Base-by-base conservation (phyloP, 1,140 invertebrate genomes). In the Myzus persicae region DNA sequence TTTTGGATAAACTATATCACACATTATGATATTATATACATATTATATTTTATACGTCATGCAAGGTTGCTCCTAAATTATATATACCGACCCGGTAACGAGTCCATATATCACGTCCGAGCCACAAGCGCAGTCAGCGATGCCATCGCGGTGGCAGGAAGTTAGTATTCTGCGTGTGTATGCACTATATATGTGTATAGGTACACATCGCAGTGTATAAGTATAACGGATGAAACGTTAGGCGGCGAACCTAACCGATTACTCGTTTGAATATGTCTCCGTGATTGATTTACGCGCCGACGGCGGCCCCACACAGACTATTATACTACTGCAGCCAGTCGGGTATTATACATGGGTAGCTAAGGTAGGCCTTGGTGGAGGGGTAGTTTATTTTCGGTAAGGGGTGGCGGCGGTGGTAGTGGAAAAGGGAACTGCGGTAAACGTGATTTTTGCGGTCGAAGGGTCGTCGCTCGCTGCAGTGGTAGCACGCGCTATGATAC, bases 261-360 rank as follows among this genome's bases (percentile, higher is more conserved):
- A 54, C 87, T 26, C 46, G 87, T 89, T 54, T 54, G 46, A 89
- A 89, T 89, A 40, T 89, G 48, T 54, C 46, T 3, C 20, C 22
- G 46, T 54, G 87, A 89, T 89, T 89, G 87, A 89, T 89, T 89
- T 89, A 54, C 87, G 87, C 46, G 46, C 48, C 36, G 48, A 54
- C 46, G 82, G 82, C 31, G 82, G 9, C 38, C 22, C 22, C 22
- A 24, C 20, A 38, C 76, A 51, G 18, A 81, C 48, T 51, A 51
- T 51, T 36, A 81, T 67, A 67, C 59, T 18, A 18, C 31, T n/a
- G 59, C 59, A n/a, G 59, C 31, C 59, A n/a, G 59, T 76, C 31
- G 59, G 59, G 36, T 76, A 76, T 76, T 18, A n/a, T 76, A n/a
- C 46, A 51, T 24, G 6, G 22, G 6, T 24, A 22, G 20, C 20